Conservation (phyloP, 2,888 invertebrate species). For the Drosophila nigritarsus region DNA sequence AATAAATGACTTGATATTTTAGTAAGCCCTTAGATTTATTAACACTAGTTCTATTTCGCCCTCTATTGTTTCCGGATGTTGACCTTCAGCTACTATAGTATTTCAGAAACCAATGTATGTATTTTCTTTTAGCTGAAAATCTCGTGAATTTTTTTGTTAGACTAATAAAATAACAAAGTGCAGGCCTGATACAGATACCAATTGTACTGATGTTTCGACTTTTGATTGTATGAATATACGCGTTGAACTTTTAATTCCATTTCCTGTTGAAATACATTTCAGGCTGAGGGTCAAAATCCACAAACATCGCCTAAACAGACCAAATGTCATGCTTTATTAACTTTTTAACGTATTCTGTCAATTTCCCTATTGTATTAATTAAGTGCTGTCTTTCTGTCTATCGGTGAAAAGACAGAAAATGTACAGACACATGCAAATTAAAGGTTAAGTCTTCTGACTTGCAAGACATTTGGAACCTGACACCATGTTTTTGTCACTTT, state of each 20-base stretch:
- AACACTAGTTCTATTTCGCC: too few relatives aligned
- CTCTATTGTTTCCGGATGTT: too few relatives aligned
- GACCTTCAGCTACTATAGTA: constrained; percentile 14
- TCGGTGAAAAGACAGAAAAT: constrained; percentile 29
- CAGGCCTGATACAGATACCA: background rate
- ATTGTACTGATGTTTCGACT: background rate
- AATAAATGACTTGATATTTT: background rate
- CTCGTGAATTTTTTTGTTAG: too few relatives aligned
- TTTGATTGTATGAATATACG: background rate
- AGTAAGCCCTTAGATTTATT: constrained; percentile 30
- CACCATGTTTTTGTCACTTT: constrained; percentile 7
- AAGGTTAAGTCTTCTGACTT: constrained; percentile 44
- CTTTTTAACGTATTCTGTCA: constrained; percentile 37
- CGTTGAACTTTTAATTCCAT: background rate
- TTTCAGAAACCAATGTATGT: constrained; percentile 7
- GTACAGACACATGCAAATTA: constrained; percentile 41
- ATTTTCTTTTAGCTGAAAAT: constrained; percentile 6
- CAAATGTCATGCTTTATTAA: constrained; percentile 40
- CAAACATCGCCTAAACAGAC: constrained; percentile 34
- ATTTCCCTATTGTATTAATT: constrained; percentile 57
- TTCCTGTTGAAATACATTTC: background rate
- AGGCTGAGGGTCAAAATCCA: background rate
- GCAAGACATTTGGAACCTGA: constrained; percentile 32
- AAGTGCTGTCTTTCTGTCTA: constrained; percentile 28
- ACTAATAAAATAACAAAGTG: background rate